A percentile compares a stretch with the other conserved stretches of the same genome.
Conservation (phyloP, 2,797 vertebrate genomes). For the Clarias laeviceps region DNA sequence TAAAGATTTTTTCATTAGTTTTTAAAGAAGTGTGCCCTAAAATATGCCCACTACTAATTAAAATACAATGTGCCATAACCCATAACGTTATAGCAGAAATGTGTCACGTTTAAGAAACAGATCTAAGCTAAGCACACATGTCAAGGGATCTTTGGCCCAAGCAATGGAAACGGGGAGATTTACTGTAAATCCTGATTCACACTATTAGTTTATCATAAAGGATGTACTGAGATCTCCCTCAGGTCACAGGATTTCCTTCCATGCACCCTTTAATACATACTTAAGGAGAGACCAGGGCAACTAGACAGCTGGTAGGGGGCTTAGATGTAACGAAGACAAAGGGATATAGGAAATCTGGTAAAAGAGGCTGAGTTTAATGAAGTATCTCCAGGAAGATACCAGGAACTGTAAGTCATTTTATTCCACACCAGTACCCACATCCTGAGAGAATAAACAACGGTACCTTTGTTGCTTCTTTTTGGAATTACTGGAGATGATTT, state of each 20-base stretch:
- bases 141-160: background rate
- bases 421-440: background rate
- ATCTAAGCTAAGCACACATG: background rate
- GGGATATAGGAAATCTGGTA: conserved; percentile 33
- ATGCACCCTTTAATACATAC: background rate
- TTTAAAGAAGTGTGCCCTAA: too few species aligned
- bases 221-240: background rate
- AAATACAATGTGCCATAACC: too few species aligned
- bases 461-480: conserved; percentile 83
- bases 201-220: background rate
- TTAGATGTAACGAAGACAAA: background rate
- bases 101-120: background rate
- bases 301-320: background rate
- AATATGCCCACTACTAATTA: too few species aligned
- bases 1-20: too few species aligned
- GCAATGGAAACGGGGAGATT: background rate
- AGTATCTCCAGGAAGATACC: conserved; percentile 17
- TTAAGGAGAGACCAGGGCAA: background rate
- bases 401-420: background rate
- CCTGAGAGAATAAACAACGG: conserved; percentile 58
- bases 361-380: conserved; percentile 57
- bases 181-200: background rate
- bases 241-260: background rate
- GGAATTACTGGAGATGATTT: conserved; percentile 68
- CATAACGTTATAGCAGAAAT: background rate